Conservation (phyloP, 2,113 vertebrate species). For the Elephas maximus region DNA sequence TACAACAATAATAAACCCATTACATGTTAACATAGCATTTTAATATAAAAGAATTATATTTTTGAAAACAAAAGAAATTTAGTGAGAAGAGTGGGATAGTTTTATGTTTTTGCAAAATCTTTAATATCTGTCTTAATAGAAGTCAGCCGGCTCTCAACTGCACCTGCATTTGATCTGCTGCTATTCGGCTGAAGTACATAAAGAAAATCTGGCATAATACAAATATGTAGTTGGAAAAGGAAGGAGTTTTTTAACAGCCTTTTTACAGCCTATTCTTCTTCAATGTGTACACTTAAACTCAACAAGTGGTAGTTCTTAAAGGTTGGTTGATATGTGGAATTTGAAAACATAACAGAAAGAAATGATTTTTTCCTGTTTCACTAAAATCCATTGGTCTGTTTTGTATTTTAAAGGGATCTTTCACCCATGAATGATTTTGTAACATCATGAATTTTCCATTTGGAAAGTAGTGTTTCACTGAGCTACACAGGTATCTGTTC, state of each 20-base stretch:
- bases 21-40: not conserved
- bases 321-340: not conserved
- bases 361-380: not conserved
- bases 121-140: not conserved
- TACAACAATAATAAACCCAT: not conserved
- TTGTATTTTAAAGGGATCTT: not conserved
- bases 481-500: not conserved
- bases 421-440: not conserved
- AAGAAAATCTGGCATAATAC: slow-evolving; percentile 3
- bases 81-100: not conserved
- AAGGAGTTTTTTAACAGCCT: not conserved
- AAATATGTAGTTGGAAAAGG: not conserved
- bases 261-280: slow-evolving; percentile 44
- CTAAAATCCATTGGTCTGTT: not conserved
- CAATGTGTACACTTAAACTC: not conserved
- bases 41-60: not conserved
- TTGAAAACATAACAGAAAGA: slow-evolving; percentile 2
- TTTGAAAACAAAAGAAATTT: slow-evolving; percentile 21
- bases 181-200: not conserved
- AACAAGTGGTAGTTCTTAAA: slow-evolving; percentile 15
- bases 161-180: not conserved
- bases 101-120: not conserved
- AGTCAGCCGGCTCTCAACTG: not conserved
- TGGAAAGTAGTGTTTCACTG: not conserved
- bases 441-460: not conserved